Base-by-base conservation (phyloP, 1,140 invertebrate genomes). In the Euwallacea similis region DNA sequence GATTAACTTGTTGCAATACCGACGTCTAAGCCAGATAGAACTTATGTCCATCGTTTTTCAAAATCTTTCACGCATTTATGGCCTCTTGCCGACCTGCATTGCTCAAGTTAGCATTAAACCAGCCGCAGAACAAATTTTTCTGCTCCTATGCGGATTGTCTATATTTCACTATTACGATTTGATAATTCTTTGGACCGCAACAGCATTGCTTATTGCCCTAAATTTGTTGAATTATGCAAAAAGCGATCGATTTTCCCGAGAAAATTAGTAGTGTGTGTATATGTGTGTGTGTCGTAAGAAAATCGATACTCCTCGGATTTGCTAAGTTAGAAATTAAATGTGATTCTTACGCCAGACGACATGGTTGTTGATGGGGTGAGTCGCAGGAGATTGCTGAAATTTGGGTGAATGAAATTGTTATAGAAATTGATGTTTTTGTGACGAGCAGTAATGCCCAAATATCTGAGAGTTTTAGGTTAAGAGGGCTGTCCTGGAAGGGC, bases 61-160 rank as follows among this genome's bases (percentile, higher is more conserved):
- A 77, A 4, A 90, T 87, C 79, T 89, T 85, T 33, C 90, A 91
- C 2, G 90, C 91, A 13, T 84, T 81, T 56, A 84, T 72, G 21
- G 93, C 93, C 84, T 95, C 91, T 43, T 83, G 78, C 66, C 73
- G 77, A 74, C 85, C 88, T 81, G 84, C 83, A 7, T 84, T 81
- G 72, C 86, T 88, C 3, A 89, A 77, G 21, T 85, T 79, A 2
- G 86, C 85, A 77, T 89, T 88, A 73, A 82, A 86, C 91, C 91
- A 92, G 7, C 91, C 91, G 78, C 89, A 91, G 77, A 91, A 92
- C 61, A 86, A 78, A 78, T 92, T 92, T 73, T 87, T 83, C 75
- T 89, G 80, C 77, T 92, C 92, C 84, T 88, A 92, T 79, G 88
- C 88, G 77, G 89, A 91, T 79, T 92, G 89, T n/a, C 90, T 89